Evolutionary conservation across 2,113 vertebrate species (phyloP), one percentile per base, ranked within the genome.

Genomic region (Gracilinanus agilis): DNA sequence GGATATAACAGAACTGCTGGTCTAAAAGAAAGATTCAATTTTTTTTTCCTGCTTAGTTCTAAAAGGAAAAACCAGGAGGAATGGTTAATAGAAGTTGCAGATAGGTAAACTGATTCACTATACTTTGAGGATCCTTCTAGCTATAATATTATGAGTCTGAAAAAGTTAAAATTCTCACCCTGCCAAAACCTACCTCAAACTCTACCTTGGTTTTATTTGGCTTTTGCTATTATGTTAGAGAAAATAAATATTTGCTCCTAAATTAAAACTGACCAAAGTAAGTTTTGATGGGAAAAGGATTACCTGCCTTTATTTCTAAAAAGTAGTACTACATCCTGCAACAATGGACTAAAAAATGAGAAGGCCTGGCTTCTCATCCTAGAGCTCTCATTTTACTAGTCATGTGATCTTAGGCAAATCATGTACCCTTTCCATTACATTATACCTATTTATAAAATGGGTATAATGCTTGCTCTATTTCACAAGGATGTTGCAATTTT

Each of bases 151-250:
- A 83, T 9, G 19, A 83, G 67, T 19, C 67, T 83, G 16, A n/a
- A 34, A 83, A 83, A 83, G 67, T 21, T 83, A 83, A 40, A 83
- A 83, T 83, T 19, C 6, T 40, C 19, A 83, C 67, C 7, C n/a
- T 83, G 40, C n/a, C 16, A 83, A 34, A 83, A 83, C n/a, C 2
- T 83, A 34, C 1, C 6, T 19, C 21, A 27, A 55, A 58, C 0
- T 11, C 27, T 88, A 34, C 61, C 24, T 53, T 90, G 23, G 23
- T 92, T 93, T 92, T 7, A 88, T 34, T 2, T 83, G 44, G 55
- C 90, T 94, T 92, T 67, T 91, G n/a, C 56, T 92, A 95, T 93
- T 90, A 94, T 2, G 16, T 67, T 92, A 92, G 2, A 95, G 88
- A 90, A 95, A 92, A 53, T 91, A 96, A 94, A 91, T 56, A 67